Percentiles rank a stretch among this genome's conserved stretches.
These are phyloP conservation scores for Trichonephila clavipes DNA, from an alignment of 1,140 invertebrate species.

Conservation along the genomic window DNA sequence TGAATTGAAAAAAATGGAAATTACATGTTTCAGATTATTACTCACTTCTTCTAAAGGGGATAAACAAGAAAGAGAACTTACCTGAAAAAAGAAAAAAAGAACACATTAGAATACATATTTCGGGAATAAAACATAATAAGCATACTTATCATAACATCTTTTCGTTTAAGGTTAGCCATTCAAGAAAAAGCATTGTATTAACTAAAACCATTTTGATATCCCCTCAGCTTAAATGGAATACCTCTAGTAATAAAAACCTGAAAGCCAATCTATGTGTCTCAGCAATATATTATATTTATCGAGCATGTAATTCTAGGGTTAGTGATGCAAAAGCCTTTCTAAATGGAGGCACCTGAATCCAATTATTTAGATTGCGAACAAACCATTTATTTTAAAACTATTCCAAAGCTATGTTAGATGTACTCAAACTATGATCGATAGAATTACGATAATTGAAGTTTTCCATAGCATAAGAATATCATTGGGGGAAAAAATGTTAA, in stretches of 20 bases:
- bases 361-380: constrained; percentile 11
- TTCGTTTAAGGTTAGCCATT: background rate
- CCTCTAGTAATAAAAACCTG: background rate
- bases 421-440: background rate
- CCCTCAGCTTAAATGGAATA: background rate
- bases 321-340: background rate
- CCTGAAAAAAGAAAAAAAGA: background rate
- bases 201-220: background rate
- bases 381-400: constrained; percentile 13
- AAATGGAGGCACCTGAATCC: background rate
- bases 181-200: background rate
- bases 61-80: background rate
- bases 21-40: background rate
- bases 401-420: background rate
- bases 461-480: background rate
- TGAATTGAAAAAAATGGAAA: background rate
- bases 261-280: background rate
- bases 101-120: background rate
- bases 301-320: background rate
- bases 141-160: background rate
- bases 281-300: constrained; percentile 22
- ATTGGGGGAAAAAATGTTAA: background rate
- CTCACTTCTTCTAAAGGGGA: background rate
- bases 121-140: background rate
- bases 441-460: constrained; percentile 10